These are phyloP conservation scores for Phoenoteleia sp. DNA, from an alignment of 2,888 invertebrate genomes.

Conservation along the genomic window DNA sequence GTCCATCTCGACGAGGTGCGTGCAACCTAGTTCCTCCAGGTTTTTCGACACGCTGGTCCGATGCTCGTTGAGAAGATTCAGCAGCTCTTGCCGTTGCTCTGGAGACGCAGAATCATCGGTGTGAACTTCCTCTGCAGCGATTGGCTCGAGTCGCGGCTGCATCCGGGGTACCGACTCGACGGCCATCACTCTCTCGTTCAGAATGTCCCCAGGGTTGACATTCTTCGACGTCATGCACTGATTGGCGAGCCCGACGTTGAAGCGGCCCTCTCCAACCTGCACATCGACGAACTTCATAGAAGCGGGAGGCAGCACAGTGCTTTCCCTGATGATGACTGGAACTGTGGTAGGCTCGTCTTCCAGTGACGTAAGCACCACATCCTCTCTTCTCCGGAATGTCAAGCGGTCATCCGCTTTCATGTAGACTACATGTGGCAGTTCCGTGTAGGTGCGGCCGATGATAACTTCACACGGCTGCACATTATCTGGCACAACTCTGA, in stretches of 20 bases:
- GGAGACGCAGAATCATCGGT: not conserved
- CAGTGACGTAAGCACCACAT: not conserved
- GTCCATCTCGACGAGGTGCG: slow-evolving; percentile 19
- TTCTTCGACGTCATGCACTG: not conserved
- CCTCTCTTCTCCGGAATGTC: not conserved
- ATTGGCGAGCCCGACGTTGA: not conserved
- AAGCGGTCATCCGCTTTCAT: not conserved
- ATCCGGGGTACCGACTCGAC: not conserved
- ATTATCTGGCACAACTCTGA: not conserved
- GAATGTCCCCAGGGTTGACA: not conserved
- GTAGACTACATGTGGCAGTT: not conserved
- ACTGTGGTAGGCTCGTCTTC: not conserved
- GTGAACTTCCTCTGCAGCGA: not conserved
- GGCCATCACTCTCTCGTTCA: not conserved
- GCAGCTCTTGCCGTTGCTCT: not conserved
- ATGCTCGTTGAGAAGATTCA: slow-evolving; percentile 3
- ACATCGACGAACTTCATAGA: slow-evolving; percentile 6
- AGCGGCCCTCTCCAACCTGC: not conserved
- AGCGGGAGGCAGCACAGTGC: not conserved
- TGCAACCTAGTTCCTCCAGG: not conserved
- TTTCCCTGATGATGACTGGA: not conserved
- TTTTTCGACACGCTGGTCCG: slow-evolving; percentile 4
- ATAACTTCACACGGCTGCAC: not conserved
- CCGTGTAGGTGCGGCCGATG: not conserved
- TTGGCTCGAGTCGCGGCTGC: not conserved